A percentile compares a stretch with the other conserved stretches of the same genome.
Evolutionary conservation across 2,888 invertebrate species (phyloP).

Genomic region (Carcina quercana): DNA sequence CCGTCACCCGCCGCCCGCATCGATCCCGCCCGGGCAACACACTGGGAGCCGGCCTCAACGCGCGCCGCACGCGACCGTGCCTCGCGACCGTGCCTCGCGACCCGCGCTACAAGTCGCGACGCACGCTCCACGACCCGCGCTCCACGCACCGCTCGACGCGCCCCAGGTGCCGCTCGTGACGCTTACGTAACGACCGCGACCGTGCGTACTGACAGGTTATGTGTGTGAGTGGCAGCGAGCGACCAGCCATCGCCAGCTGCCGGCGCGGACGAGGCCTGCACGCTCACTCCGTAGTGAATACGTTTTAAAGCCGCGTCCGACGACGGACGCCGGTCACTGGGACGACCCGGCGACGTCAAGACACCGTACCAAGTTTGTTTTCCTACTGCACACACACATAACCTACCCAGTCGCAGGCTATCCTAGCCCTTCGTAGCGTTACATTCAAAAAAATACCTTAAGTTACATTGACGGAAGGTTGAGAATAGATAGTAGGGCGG

Average conservation of each 20-base stretch:
- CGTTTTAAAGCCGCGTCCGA: no score
- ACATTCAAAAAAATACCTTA: conserved; percentile 27
- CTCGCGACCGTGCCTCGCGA: conserved; percentile 46
- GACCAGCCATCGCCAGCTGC: conserved; percentile 2
- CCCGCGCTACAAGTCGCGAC: conserved; percentile 40
- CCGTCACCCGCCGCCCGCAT: conserved; percentile 71
- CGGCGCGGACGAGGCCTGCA: no score
- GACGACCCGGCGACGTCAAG: not conserved
- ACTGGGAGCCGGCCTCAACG: conserved; percentile 39
- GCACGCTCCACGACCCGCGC: conserved; percentile 35
- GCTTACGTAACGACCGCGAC: conserved; percentile 55
- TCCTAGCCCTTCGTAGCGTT: conserved; percentile 23
- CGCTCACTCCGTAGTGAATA: not conserved
- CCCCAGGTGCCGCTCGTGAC: conserved; percentile 41
- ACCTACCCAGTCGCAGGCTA: conserved; percentile 15
- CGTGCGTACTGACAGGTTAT: conserved; percentile 54
- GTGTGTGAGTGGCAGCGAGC: conserved; percentile 33
- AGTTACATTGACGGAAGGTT: conserved; percentile 20
- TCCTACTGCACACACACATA: conserved; percentile 33
- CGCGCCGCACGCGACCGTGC: conserved; percentile 48
- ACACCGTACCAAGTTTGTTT: not conserved
- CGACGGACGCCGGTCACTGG: not conserved
- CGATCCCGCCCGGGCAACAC: conserved; percentile 63
- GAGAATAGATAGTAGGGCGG: conserved; percentile 23
- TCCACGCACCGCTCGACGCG: conserved; percentile 27